Percentiles rank a stretch among this genome's conserved stretches.
Conservation (phyloP, 2,113 vertebrate genomes). For the Pomatorhinus ruficollis region DNA sequence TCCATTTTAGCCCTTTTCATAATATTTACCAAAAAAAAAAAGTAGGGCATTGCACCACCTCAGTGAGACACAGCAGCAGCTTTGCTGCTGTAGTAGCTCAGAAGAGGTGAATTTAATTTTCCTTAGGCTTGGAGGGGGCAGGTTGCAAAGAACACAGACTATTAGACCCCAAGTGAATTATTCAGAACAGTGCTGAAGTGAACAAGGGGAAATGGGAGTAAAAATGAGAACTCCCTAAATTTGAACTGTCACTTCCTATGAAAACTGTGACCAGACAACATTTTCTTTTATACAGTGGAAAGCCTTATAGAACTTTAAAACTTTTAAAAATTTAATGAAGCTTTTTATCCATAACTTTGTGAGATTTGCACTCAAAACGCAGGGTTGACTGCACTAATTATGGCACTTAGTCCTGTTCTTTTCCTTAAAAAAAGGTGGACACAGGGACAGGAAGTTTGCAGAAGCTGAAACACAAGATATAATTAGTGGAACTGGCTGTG, state of each 20-base stretch:
- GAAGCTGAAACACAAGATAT: constrained; percentile 72
- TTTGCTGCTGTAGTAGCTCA: background rate
- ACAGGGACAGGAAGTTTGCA: constrained; percentile 56
- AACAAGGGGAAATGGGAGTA: constrained; percentile 1
- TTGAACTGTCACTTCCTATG: background rate
- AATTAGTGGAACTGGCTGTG: background rate
- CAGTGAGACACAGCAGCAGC: background rate
- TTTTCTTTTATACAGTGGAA: background rate
- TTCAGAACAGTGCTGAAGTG: background rate
- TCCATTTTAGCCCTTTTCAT: background rate
- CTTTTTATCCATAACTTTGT: background rate
- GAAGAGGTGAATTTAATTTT: background rate
- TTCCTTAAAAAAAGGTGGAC: constrained; percentile 62
- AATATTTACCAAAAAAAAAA: background rate
- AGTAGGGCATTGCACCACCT: background rate
- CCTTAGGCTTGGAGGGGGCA: background rate
- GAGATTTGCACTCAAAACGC: background rate
- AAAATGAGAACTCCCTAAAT: background rate
- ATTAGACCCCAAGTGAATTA: background rate
- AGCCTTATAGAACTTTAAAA: background rate
- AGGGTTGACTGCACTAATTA: background rate
- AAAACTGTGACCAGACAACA: background rate
- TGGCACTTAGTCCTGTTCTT: background rate
- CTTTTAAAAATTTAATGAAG: background rate
- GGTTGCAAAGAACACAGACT: background rate